These are phyloP conservation scores for Xylocampa areola DNA, from an alignment of 2,888 invertebrate genomes.

Conservation along the genomic window DNA sequence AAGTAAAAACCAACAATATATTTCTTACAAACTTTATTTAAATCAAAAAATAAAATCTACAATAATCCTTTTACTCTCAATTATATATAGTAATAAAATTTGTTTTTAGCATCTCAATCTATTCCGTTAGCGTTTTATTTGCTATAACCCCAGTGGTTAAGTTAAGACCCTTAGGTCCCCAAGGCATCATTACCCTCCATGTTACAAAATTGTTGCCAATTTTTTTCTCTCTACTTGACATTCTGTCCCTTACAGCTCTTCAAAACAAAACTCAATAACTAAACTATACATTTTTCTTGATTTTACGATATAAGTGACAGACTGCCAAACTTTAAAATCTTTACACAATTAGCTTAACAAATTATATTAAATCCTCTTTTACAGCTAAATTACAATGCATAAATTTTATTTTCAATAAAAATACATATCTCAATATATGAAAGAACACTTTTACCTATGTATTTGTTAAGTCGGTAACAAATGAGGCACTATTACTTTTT, in stretches of 20 bases:
- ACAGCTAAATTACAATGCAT: constrained; percentile 87
- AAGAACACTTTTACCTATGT: constrained; percentile 85
- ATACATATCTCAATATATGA: constrained; percentile 87
- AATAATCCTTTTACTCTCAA: constrained; percentile 84
- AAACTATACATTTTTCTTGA: constrained; percentile 55
- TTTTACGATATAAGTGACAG: constrained; percentile 70
- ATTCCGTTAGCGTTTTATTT: constrained; percentile 53
- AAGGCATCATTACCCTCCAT: constrained; percentile 73
- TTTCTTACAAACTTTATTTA: constrained; percentile 90
- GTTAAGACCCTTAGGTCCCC: constrained; percentile 52
- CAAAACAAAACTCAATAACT: constrained; percentile 48
- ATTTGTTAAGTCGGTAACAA: constrained; percentile 86
- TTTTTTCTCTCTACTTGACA: constrained; percentile 60
- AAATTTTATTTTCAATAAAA: constrained; percentile 84
- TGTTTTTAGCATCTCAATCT: constrained; percentile 79
- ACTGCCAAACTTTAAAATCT: constrained; percentile 73
- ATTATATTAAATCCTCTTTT: constrained; percentile 88
- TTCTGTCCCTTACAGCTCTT: constrained; percentile 59
- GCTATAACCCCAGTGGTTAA: constrained; percentile 53
- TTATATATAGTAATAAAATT: constrained; percentile 83
- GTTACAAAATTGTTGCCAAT: constrained; percentile 59
- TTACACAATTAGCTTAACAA: constrained; percentile 86
- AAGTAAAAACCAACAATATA: constrained; percentile 55
- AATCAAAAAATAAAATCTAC: constrained; percentile 90
- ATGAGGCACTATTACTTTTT: constrained; percentile 84